These are phyloP conservation scores for Neomorphus geoffroyi DNA, from an alignment of 2,797 vertebrate species.

Conservation along the genomic window DNA sequence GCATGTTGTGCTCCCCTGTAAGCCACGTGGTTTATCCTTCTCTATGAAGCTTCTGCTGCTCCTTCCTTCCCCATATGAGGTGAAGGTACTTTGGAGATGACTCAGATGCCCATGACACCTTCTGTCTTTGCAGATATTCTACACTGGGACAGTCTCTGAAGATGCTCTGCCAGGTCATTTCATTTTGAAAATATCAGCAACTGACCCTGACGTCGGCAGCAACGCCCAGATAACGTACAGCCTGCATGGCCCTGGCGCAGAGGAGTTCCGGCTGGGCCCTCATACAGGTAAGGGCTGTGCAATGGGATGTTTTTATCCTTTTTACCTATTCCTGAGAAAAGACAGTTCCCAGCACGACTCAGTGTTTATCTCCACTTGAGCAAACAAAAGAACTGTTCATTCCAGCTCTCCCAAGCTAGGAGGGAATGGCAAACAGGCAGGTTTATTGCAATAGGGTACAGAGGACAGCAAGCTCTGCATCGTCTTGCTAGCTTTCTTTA, in stretches of 20 bases:
- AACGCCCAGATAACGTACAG: conserved; percentile 92
- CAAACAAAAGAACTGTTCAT: background rate
- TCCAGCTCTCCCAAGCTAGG: background rate
- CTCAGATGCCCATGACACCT: background rate
- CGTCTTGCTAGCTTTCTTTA: background rate
- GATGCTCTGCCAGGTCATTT: conserved; percentile 83
- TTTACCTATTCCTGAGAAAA: background rate
- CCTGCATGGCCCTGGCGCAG: conserved; percentile 87
- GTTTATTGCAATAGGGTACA: background rate
- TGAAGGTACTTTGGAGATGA: background rate
- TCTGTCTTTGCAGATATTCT: conserved; percentile 82
- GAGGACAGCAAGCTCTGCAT: background rate
- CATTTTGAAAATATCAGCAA: conserved; percentile 89
- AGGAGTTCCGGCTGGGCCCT: conserved; percentile 89
- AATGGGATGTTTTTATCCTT: background rate
- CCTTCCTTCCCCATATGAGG: accelerated
- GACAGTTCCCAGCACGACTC: background rate
- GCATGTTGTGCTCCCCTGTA: background rate
- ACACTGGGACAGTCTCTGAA: conserved; percentile 88
- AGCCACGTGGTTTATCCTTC: background rate
- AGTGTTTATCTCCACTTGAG: background rate
- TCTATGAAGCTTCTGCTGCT: background rate
- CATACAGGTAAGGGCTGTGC: conserved; percentile 84
- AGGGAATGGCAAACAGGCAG: background rate
- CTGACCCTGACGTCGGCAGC: conserved; percentile 86